These are phyloP conservation scores for Ondatra zibethicus DNA, from an alignment of 2,113 vertebrate genomes.

Conservation along the genomic window DNA sequence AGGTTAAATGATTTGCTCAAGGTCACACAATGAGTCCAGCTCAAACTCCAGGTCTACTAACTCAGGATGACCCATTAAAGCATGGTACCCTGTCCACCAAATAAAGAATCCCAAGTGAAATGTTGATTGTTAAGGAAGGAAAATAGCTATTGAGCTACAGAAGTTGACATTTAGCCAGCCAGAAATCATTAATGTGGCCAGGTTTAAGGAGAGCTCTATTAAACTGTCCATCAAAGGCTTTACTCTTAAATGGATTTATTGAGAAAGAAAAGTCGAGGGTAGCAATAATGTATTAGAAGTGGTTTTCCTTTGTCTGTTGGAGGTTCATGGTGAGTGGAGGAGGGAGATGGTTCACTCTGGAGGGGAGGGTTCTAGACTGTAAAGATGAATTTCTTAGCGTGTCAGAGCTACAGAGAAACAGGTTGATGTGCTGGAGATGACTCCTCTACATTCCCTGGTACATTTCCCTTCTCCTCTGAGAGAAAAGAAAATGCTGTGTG, in stretches of 20 bases:
- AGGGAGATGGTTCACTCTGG: neutral
- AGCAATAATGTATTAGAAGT: constrained; percentile 73
- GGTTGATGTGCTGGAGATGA: neutral
- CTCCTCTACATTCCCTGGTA: neutral
- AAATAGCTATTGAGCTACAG: constrained; percentile 75
- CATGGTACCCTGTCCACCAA: constrained; percentile 45
- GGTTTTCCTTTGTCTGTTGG: constrained; percentile 57
- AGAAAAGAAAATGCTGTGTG: neutral
- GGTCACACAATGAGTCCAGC: constrained; percentile 25
- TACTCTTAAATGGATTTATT: constrained; percentile 87
- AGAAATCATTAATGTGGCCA: constrained; percentile 85
- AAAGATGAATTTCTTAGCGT: neutral
- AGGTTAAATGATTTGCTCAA: constrained; percentile 69
- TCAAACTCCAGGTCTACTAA: constrained; percentile 55
- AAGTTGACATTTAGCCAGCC: constrained; percentile 79
- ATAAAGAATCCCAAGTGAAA: constrained; percentile 48
- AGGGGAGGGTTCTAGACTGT: constrained; percentile 56
- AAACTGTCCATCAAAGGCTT: constrained; percentile 85
- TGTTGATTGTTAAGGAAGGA: constrained; percentile 62
- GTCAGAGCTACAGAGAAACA: neutral
- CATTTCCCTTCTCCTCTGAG: neutral
- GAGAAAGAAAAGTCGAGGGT: constrained; percentile 76
- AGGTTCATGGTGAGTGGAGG: constrained; percentile 67
- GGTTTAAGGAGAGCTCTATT: constrained; percentile 85
- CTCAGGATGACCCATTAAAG: constrained; percentile 59